Evolutionary conservation across 2,888 invertebrate species (phyloP), one percentile per base, ranked within the genome.

Genomic region (Palloptera scutellata): DNA sequence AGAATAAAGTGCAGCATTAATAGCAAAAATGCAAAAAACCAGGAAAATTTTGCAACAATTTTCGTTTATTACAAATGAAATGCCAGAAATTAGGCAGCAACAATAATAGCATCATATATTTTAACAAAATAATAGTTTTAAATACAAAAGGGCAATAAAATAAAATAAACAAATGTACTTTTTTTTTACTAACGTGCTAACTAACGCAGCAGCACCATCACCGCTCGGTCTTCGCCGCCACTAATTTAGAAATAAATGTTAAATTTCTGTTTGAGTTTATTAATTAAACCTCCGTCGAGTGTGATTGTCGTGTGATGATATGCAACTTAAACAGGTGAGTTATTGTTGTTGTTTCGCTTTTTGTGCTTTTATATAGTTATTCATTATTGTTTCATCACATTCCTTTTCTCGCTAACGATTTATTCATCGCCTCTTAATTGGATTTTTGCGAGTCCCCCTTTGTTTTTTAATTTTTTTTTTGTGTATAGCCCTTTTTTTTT

Each of bases 261-360:
- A 74, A 72, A 75, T 72, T 76, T 75, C 70, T 75, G 73, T 72
- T 73, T 70, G 69, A 55, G 45, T 57, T 66, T 64, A 66, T 52
- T 61, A 79, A 78, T 80, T 80, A 79, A 79, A 78, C 75, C 76
- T 80, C 77, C 79, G 81, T 78, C 75, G 78, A 78, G 78, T 81
- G 77, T 81, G 79, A 79, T 80, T 78, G 79, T 79, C 80, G 81
- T 81, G 81, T 81, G 80, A 81, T 81, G 81, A 81, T 82, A 81
- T 81, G 81, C 82, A 80, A 82, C 79, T 81, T 81, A 81, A 81
- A 81, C 82, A 81, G 81, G 81, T 81, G 77, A 81, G 80, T 76
- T 60, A 54, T 30, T 11, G 52, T 51, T 53, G 55, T 53, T 30
- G 30, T 30, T 30, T 30, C 6, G 30, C 30, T 30, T 30, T 30